phyloP scores from a whole-genome alignment of 2,113 vertebrate genomes.

The Cepphus grylle region DNA sequence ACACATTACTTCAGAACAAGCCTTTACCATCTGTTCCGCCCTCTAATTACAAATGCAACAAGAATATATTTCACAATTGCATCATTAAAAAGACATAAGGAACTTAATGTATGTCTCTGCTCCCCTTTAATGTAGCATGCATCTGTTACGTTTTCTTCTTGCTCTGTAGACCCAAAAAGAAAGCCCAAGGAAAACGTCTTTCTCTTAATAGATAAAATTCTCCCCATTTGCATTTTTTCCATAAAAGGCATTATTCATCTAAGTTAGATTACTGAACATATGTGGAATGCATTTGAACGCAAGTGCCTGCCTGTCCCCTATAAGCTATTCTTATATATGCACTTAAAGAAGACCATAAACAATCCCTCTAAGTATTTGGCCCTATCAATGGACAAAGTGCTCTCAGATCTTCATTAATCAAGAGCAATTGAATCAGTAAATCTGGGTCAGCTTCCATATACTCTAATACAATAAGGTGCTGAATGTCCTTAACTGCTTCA shows the following conservation, averaged over 20 bases:
- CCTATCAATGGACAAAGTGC: not conserved
- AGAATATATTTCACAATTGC: conserved; percentile 76
- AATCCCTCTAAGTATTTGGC: not conserved
- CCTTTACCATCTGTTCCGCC: conserved; percentile 73
- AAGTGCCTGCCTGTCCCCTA: not conserved
- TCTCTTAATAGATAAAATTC: not conserved
- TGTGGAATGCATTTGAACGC: not conserved
- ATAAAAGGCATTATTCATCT: not conserved
- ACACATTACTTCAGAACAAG: conserved; percentile 71
- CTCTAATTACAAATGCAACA: conserved; percentile 78
- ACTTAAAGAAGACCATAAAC: not conserved
- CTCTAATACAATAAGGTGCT: not conserved
- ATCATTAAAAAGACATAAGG: conserved; percentile 78
- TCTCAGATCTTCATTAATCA: not conserved
- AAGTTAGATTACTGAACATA: not conserved
- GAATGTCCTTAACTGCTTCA: not conserved
- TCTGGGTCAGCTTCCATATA: not conserved
- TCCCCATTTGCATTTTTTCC: not conserved
- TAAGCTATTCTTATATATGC: not conserved
- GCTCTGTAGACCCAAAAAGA: conserved; percentile 9
- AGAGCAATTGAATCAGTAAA: not conserved
- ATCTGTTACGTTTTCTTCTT: conserved; percentile 59
- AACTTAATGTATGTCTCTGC: conserved; percentile 69
- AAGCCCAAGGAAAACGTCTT: conserved; percentile 30
- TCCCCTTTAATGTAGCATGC: conserved; percentile 62